These are phyloP conservation scores for Caranx melampygus DNA, from an alignment of 2,113 vertebrate species.

Conservation along the genomic window DNA sequence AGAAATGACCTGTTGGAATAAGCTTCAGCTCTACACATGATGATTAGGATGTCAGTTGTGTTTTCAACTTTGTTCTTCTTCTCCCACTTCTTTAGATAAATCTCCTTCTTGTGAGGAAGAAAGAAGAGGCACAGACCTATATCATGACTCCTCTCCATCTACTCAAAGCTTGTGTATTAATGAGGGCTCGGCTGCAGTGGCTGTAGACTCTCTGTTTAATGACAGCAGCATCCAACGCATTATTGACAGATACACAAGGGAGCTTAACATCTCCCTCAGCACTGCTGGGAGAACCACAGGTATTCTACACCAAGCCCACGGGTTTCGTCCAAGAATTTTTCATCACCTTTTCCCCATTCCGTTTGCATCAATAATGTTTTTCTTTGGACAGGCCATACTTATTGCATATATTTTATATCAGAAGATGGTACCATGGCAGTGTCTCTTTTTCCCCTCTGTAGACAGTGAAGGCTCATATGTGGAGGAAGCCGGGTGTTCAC, in stretches of 20 bases:
- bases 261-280: conserved; percentile 74
- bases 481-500: conserved; percentile 62
- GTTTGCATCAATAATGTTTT: no score
- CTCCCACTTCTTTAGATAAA: conserved; percentile 65
- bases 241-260: conserved; percentile 76
- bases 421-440: background rate
- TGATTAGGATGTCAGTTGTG: background rate
- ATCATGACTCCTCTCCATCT: background rate
- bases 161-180: conserved; percentile 23
- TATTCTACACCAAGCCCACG: conserved; percentile 47
- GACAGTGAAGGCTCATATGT: conserved; percentile 35
- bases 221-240: conserved; percentile 75
- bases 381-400: no score
- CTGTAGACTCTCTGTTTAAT: conserved; percentile 30
- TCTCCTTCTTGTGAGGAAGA: conserved; percentile 34
- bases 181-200: background rate
- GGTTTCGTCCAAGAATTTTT: background rate
- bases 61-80: background rate
- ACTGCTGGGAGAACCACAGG: conserved; percentile 63
- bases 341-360: no score
- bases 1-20: background rate
- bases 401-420: no score
- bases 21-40: background rate
- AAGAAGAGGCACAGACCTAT: background rate
- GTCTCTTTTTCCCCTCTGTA: background rate